phyloP scores from a whole-genome alignment of 2,797 vertebrate species.

The Pseudocheirus occidentalis region DNA sequence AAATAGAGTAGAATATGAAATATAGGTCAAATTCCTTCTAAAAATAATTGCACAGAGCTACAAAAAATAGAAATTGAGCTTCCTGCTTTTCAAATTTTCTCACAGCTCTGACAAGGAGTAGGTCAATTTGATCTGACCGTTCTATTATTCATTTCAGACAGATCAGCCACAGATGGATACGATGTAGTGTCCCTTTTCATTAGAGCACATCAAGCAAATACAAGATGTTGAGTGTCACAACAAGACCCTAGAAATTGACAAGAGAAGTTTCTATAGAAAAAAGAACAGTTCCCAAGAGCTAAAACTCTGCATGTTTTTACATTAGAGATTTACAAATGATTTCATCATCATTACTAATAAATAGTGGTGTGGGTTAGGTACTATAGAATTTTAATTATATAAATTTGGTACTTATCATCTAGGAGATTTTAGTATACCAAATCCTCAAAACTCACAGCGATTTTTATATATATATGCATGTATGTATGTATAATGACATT shows the following conservation, averaged over 20 bases:
- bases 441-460: neutral
- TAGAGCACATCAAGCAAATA: neutral
- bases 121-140: conserved; percentile 7
- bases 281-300: neutral
- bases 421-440: neutral
- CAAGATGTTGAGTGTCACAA: neutral
- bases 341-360: neutral
- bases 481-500: neutral
- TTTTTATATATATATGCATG: too few relatives aligned
- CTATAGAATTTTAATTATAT: neutral
- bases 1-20: conserved; percentile 2
- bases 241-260: neutral
- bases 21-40: conserved; percentile 6
- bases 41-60: neutral
- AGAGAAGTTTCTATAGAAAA: neutral
- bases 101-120: neutral
- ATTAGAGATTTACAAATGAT: neutral
- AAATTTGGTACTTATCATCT: neutral
- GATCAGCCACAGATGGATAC: neutral
- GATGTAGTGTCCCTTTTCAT: neutral
- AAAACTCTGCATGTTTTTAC: neutral
- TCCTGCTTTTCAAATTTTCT: neutral
- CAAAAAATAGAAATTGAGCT: neutral
- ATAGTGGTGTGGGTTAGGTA: neutral
- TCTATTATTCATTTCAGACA: conserved; percentile 35